A percentile compares a stretch with the other conserved stretches of the same genome.
Conservation (phyloP, 2,113 vertebrate genomes). For the Gambusia holbrooki region DNA sequence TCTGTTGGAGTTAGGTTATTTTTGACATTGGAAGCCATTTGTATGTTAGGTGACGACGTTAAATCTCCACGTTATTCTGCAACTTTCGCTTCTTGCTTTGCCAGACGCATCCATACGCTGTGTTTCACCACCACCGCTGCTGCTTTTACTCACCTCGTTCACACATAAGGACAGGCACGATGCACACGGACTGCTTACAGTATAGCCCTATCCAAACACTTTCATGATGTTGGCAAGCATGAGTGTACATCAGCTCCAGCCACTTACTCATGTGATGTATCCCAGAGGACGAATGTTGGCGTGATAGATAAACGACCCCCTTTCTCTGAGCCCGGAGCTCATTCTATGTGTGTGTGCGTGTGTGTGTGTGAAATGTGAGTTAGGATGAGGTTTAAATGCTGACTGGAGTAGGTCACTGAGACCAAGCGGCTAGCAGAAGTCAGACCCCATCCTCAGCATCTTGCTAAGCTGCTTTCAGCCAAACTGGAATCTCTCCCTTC, state of each 20-base stretch:
- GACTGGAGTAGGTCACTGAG: conserved; percentile 68
- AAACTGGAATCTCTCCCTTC: conserved; percentile 58
- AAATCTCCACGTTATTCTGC: not conserved
- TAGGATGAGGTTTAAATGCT: conserved; percentile 53
- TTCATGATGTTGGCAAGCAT: conserved; percentile 11
- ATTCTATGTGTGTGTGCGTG: conserved; percentile 12
- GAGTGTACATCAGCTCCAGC: conserved; percentile 10
- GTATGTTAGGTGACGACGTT: not conserved
- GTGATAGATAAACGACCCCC: conserved; percentile 61
- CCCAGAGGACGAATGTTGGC: conserved; percentile 63
- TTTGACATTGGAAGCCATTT: conserved; percentile 4
- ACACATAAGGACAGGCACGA: conserved; percentile 13
- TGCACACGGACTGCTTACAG: not conserved
- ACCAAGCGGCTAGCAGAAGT: conserved; percentile 47
- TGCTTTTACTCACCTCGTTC: not conserved
- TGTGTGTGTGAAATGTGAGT: conserved; percentile 24
- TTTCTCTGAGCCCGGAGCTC: conserved; percentile 45
- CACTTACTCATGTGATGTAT: conserved; percentile 10
- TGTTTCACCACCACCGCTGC: conserved; percentile 19
- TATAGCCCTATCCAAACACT: conserved; percentile 4
- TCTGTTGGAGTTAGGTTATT: not conserved
- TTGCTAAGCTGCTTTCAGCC: conserved; percentile 66
- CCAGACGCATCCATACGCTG: conserved; percentile 15
- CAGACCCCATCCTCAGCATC: conserved; percentile 44
- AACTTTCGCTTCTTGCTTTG: conserved; percentile 14